Conservation (phyloP, 2,113 vertebrate genomes). For the Lethenteron camtschaticum region DNA sequence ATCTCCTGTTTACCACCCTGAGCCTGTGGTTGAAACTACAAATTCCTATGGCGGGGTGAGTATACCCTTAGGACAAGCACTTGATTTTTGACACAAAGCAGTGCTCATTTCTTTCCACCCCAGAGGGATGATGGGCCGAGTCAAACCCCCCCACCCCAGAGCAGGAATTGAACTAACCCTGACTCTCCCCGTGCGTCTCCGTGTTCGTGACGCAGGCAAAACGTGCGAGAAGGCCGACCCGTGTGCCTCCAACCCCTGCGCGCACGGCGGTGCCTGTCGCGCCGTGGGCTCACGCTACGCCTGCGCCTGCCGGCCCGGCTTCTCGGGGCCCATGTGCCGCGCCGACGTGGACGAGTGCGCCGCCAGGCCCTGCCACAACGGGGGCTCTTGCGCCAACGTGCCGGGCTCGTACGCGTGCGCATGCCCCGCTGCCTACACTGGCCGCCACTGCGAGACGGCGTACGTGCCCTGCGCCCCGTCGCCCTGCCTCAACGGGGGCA, state of each 20-base stretch:
- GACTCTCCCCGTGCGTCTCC: too few species aligned
- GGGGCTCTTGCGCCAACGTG: conserved; percentile 48
- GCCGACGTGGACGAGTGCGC: conserved; percentile 69
- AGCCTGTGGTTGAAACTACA: too few species aligned
- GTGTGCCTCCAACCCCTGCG: conserved; percentile 77
- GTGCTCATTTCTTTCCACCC: too few species aligned
- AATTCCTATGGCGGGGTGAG: too few species aligned
- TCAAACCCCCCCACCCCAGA: too few species aligned
- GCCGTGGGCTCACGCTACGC: conserved; percentile 42
- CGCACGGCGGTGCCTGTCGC: conserved; percentile 55
- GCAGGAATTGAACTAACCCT: too few species aligned
- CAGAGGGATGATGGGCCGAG: too few species aligned
- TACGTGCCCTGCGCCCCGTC: conserved; percentile 83
- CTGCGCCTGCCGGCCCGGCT: conserved; percentile 43
- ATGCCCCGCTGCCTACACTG: conserved; percentile 42
- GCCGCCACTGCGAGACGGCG: conserved; percentile 51
- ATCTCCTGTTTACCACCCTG: too few species aligned
- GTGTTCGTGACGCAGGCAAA: conserved; percentile 28
- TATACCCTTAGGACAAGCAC: too few species aligned
- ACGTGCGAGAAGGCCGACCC: conserved; percentile 65
- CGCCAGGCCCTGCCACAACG: conserved; percentile 34
- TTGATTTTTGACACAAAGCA: too few species aligned
- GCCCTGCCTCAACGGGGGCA: conserved; percentile 73
- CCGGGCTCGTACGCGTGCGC: conserved; percentile 51
- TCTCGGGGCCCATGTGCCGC: conserved; percentile 60